Conservation (phyloP, 2,888 invertebrate species). For the Salpingus planirostris region DNA sequence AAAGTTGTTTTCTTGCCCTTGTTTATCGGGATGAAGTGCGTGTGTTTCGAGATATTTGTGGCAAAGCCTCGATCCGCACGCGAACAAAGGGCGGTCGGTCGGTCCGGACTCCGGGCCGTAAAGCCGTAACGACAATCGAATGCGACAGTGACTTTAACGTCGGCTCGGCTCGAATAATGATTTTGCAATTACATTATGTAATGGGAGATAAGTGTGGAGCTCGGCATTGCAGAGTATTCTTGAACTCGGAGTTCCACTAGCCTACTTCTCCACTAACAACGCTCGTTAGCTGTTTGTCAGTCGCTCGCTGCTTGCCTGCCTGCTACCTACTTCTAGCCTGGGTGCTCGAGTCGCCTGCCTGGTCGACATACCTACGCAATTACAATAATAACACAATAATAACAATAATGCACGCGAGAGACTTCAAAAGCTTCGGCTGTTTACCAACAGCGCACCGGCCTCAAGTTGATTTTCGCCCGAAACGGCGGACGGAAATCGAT, state of each 20-base stretch:
- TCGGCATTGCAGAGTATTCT: slow-evolving; percentile 19
- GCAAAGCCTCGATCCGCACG: slow-evolving; percentile 11
- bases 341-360: too few species aligned
- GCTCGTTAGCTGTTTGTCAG: slow-evolving; percentile 5
- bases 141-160: slow-evolving; percentile 9
- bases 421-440: too few species aligned
- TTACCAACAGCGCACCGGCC: too few species aligned
- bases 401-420: too few species aligned
- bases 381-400: too few species aligned
- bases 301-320: slow-evolving; percentile 1
- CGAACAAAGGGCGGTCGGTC: too few species aligned
- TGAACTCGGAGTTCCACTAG: slow-evolving; percentile 34
- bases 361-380: too few species aligned
- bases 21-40: slow-evolving; percentile 1
- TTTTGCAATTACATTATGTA: slow-evolving; percentile 25
- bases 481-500: too few species aligned
- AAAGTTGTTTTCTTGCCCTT: slow-evolving; percentile 1
- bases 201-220: slow-evolving; percentile 19
- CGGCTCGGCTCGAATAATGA: slow-evolving; percentile 17
- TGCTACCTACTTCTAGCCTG: not conserved
- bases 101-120: too few species aligned
- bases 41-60: slow-evolving; percentile 8
- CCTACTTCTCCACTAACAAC: slow-evolving; percentile 30
- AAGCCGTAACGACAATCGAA: slow-evolving; percentile 5
- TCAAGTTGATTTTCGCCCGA: too few species aligned